Evolutionary conservation across 2,888 invertebrate species (phyloP).

Genomic region (Luffia ferchaultella): DNA sequence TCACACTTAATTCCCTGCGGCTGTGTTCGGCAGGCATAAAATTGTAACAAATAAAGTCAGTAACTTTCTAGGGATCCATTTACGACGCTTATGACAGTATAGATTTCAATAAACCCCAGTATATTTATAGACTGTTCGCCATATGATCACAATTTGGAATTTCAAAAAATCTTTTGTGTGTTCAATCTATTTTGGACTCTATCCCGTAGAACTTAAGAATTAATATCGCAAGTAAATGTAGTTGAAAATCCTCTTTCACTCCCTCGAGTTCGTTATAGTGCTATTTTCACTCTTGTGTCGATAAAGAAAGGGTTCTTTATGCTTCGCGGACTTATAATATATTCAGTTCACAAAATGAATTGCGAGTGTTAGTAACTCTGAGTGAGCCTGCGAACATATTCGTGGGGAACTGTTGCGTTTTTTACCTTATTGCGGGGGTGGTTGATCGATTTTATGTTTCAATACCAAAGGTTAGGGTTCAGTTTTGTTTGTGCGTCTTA

Average conservation of each 20-base stretch:
- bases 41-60: slow-evolving; percentile 35
- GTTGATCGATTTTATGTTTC: slow-evolving; percentile 22
- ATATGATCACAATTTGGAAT: slow-evolving; percentile 53
- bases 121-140: slow-evolving; percentile 50
- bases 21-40: slow-evolving; percentile 23
- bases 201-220: slow-evolving; percentile 23
- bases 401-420: slow-evolving; percentile 59
- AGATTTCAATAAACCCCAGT: slow-evolving; percentile 53
- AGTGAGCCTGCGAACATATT: slow-evolving; percentile 65
- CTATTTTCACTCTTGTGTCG: slow-evolving; percentile 37
- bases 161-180: slow-evolving; percentile 29
- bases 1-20: background rate
- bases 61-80: slow-evolving; percentile 39
- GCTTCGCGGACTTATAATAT: slow-evolving; percentile 42
- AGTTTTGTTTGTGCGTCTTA: background rate
- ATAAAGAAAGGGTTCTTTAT: slow-evolving; percentile 38
- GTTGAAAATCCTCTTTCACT: slow-evolving; percentile 39
- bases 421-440: slow-evolving; percentile 48
- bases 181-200: slow-evolving; percentile 26
- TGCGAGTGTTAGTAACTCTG: slow-evolving; percentile 64
- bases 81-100: slow-evolving; percentile 49
- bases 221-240: slow-evolving; percentile 27
- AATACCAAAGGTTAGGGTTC: background rate
- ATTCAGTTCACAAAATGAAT: slow-evolving; percentile 66
- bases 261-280: slow-evolving; percentile 30